Evolutionary conservation across 1,140 invertebrate species (phyloP), one percentile per base, ranked within the genome.

Genomic region (Halictus rubicundus): DNA sequence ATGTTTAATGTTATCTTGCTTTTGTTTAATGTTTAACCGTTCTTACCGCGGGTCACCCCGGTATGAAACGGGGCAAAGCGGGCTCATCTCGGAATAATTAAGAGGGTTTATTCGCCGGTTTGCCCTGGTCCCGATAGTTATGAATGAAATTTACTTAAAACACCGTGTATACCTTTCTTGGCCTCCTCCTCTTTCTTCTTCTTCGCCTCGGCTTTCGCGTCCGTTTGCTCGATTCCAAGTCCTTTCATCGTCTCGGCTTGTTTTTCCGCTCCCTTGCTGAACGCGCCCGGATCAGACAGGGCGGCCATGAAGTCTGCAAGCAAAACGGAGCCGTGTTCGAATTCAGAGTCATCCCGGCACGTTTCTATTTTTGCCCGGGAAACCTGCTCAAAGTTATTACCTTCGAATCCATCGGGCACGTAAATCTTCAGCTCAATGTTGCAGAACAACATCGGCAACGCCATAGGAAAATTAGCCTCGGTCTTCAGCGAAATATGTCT

Each of bases 401-500:
- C 97, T 95, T 98, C 98, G 90, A 99, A 97, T 79, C 99, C 99
- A 94, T 99, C 99, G 61, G 99, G 99, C 69, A 99, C 98, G 94
- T 99, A 99, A 89, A 99, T 99, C 94, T 99, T 99, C 64, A 99
- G 94, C 93, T 99, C 98, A 88, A 99, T 99, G 91, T 99, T 98
- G 92, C 99, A 99, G 93, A 99, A 99, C 73, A 99, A 93, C 96
- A 99, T 99, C n/a, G 99, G 98, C 83, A 99, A 93, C 4, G 98
- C 99, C 96, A 99, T 98, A 21, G 99, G 98, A 91, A 99, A 99
- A 93, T 99, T 99, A 52, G 98, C 98, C 93, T 99, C 99, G 1
- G 99, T 99, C 83, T 99, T 94, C 10, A 99, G 94, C 0, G 99
- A 99, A 82, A 99, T 99, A 92, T 99, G 99, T 2, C 99, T 94